Conservation (phyloP, 2,113 vertebrate species). For the Daubentonia madagascariensis region DNA sequence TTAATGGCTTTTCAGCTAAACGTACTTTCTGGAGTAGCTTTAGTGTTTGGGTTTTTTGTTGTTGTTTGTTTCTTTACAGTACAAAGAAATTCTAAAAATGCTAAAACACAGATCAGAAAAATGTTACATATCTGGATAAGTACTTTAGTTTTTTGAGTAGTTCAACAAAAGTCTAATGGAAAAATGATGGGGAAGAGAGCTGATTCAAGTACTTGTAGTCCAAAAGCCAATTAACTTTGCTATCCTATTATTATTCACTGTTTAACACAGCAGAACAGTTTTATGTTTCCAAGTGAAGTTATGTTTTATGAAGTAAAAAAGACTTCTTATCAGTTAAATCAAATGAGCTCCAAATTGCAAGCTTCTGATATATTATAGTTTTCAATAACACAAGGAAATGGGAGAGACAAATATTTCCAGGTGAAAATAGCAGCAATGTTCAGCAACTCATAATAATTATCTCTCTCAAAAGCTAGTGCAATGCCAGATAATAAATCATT, state of each 20-base stretch:
- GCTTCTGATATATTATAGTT: neutral
- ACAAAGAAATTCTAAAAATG: neutral
- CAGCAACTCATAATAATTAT: constrained; percentile 8
- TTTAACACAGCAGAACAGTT: neutral
- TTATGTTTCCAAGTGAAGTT: constrained; percentile 23
- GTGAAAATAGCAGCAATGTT: neutral
- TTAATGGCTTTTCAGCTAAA: neutral
- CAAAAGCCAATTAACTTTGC: neutral
- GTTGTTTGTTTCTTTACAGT: neutral
- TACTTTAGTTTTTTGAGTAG: neutral
- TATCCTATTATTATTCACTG: neutral
- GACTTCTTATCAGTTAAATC: constrained; percentile 35
- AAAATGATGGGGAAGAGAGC: neutral
- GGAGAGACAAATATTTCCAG: neutral
- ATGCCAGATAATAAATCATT: constrained; percentile 19
- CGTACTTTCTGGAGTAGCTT: neutral
- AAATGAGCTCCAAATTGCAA: constrained; percentile 46
- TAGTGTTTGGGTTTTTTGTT: neutral
- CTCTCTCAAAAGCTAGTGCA: neutral
- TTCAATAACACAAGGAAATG: neutral
- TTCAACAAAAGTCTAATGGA: constrained; percentile 7
- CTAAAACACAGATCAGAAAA: neutral
- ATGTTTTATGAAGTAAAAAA: constrained; percentile 54
- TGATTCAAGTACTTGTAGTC: neutral
- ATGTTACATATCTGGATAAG: constrained; percentile 11